These are phyloP conservation scores for Triops longicaudatus DNA, from an alignment of 1,140 invertebrate genomes.

Conservation along the genomic window DNA sequence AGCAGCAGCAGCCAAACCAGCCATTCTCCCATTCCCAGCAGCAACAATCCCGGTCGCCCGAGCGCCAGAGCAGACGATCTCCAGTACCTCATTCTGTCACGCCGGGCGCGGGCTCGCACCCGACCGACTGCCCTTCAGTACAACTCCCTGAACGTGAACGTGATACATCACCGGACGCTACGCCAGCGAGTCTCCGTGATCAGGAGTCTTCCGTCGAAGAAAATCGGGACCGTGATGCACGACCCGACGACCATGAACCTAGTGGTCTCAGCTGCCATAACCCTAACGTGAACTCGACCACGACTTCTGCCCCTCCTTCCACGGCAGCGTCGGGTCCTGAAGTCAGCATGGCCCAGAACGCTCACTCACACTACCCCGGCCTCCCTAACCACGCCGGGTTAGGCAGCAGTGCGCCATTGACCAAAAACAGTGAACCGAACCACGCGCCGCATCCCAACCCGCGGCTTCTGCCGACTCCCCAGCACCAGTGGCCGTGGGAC, in stretches of 20 bases:
- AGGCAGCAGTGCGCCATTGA: conserved; percentile 19
- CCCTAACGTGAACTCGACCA: not conserved
- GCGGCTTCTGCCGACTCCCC: conserved; percentile 24
- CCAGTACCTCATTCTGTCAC: conserved; percentile 31
- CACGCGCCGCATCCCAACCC: not conserved
- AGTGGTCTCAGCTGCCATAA: conserved; percentile 29
- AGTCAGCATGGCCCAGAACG: not conserved
- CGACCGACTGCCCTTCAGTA: conserved; percentile 31
- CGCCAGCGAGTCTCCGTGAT: not conserved
- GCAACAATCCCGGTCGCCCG: conserved; percentile 32
- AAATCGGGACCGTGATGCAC: not conserved
- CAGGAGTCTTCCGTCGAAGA: not conserved
- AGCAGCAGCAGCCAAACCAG: conserved; percentile 40
- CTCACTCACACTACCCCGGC: not conserved
- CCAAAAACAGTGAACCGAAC: conserved; percentile 32
- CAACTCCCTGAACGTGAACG: conserved; percentile 37
- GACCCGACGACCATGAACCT: not conserved
- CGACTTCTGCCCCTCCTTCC: conserved; percentile 28
- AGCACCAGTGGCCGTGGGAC: conserved; percentile 23
- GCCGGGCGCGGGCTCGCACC: conserved; percentile 38
- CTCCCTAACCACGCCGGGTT: not conserved
- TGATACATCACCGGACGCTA: conserved; percentile 1
- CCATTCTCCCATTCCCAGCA: conserved; percentile 33
- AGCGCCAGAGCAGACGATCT: conserved; percentile 34
- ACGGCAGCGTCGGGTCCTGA: conserved; percentile 21